Evolutionary conservation across 92 coral and sea anemone genomes (phyloP), one percentile per base, ranked within the genome.

Genomic region (Anthopleura xanthogrammica): DNA sequence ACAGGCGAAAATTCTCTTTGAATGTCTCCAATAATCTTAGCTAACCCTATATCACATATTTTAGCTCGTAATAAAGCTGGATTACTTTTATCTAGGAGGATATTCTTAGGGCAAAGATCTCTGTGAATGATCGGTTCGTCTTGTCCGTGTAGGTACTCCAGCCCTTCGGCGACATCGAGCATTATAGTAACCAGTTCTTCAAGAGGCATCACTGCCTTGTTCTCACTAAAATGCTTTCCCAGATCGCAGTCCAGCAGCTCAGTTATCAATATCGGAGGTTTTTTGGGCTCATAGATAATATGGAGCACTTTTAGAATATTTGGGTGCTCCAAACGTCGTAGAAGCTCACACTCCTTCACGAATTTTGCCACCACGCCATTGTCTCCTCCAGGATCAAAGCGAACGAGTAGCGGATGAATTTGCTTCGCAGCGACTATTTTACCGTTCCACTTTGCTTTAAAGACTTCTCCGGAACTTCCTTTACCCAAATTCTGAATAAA

Each of bases 371-470:
- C 73, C 5, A 77, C 76, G 77, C 73, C 85, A 68, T 24, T 62
- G 41, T 60, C 60, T 7, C 23, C 81, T 5, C 60, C 79, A 39
- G 76, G 78, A 22, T 80, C 80, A 72, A 13, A 50, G 2, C 68
- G 74, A 58, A 87, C 86, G 36, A 83, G 86, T 11, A 76, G 56
- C 4, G 85, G 87, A 41, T 89, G 85, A 46, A 90, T 74, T 58
- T 86, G 86, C 79, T 80, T 87, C 2, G 93, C 93, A 39, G 90
- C 93, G 14, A 90, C 93, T 13, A 90, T 22, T 41, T 83, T 55
- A 36, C 93, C 93, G 36, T 82, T 54, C 87, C 86, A 90, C 57
- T 90, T 87, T 3, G 93, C 90, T 87, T 71, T 90, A 80, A 80
- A 83, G 23, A 90, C 90, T 41, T 86, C 90, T 29, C 90, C 90